These are phyloP conservation scores for Papilio aristodemus DNA, from an alignment of 1,140 invertebrate genomes.

Conservation along the genomic window DNA sequence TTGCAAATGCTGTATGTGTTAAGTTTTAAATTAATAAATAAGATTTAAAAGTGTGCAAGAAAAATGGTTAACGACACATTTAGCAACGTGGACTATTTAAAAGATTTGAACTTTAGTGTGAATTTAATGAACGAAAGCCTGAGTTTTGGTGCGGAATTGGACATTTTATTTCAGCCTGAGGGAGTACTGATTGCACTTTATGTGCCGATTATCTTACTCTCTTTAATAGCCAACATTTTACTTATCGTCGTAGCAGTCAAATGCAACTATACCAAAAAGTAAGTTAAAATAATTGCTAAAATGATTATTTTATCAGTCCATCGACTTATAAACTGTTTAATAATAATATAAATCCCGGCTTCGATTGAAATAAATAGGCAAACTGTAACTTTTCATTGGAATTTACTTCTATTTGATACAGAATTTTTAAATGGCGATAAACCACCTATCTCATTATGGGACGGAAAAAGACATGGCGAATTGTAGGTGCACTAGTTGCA, in stretches of 20 bases:
- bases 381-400: too few relatives aligned
- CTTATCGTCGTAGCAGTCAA: conserved; percentile 84
- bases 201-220: conserved; percentile 81
- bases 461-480: too few relatives aligned
- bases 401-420: too few relatives aligned
- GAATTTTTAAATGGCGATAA: too few relatives aligned
- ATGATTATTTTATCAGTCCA: too few relatives aligned
- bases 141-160: conserved; percentile 51
- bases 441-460: too few relatives aligned
- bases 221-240: conserved; percentile 82
- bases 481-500: too few relatives aligned
- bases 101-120: conserved; percentile 48
- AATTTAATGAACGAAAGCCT: conserved; percentile 48
- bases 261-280: conserved; percentile 84
- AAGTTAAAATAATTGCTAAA: too few relatives aligned
- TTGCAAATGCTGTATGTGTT: background rate
- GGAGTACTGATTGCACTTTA: conserved; percentile 81
- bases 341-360: too few relatives aligned
- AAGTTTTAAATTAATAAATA: conserved; percentile 1
- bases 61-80: conserved; percentile 35
- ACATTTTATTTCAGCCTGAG: conserved; percentile 69
- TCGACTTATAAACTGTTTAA: too few relatives aligned
- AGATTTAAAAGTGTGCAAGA: conserved; percentile 14
- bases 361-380: too few relatives aligned
- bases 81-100: conserved; percentile 38